Conservation (phyloP, 2,888 invertebrate genomes). For the Synergus gifuensis region DNA sequence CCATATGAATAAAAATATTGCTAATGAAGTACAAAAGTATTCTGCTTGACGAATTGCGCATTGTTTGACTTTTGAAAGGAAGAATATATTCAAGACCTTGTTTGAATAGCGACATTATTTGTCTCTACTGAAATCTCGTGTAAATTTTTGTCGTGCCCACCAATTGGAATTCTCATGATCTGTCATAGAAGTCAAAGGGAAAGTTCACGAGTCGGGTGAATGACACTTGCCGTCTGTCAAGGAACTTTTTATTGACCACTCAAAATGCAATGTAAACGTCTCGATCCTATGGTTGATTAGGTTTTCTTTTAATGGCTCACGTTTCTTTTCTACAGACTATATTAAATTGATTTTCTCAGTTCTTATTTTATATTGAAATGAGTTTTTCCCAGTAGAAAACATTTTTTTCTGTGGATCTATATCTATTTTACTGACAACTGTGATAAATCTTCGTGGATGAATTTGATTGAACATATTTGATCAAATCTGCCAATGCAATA, state of each 20-base stretch:
- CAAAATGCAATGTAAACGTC: constrained; percentile 30
- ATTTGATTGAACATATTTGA: background rate
- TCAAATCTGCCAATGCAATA: background rate
- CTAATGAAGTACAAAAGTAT: background rate
- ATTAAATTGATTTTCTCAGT: background rate
- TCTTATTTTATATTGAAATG: background rate
- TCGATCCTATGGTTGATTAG: constrained; percentile 15
- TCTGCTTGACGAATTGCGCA: background rate
- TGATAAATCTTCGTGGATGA: background rate
- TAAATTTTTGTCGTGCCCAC: background rate
- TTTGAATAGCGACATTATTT: background rate
- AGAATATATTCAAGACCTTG: background rate
- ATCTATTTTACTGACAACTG: background rate
- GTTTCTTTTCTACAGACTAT: constrained; percentile 22
- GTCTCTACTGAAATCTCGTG: background rate
- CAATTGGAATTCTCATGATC: constrained; percentile 16
- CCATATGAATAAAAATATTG: background rate
- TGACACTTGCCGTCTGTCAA: constrained; percentile 21
- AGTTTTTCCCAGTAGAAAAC: too few species aligned
- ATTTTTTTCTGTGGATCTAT: background rate
- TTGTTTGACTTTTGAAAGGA: background rate
- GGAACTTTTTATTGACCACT: constrained; percentile 35
- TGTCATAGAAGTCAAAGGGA: constrained; percentile 33
- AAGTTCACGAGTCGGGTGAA: constrained; percentile 33
- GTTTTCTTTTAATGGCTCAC: constrained; percentile 12